Conservation (phyloP, 2,888 invertebrate genomes). For the Cetonia aurata region DNA sequence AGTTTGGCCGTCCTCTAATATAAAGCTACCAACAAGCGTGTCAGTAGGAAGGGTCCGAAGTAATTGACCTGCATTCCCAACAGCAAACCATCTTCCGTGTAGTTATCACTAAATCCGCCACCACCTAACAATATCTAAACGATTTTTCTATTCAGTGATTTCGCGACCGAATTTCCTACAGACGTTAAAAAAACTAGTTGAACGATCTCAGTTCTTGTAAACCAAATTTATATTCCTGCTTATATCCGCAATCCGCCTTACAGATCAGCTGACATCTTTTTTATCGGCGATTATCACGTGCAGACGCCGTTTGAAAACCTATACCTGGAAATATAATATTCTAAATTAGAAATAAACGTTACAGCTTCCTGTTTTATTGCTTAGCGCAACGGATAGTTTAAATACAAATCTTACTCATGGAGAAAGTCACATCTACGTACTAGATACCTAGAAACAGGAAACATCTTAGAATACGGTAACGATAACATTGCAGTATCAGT, state of each 20-base stretch:
- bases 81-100: constrained; percentile 74
- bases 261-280: constrained; percentile 56
- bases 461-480: no score
- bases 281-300: constrained; percentile 70
- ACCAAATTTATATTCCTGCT: constrained; percentile 61
- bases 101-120: constrained; percentile 64
- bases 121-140: constrained; percentile 75
- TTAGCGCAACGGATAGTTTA: no score
- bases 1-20: no score
- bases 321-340: constrained; percentile 59
- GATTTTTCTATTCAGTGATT: constrained; percentile 68
- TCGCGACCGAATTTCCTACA: constrained; percentile 73
- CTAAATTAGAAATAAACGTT: no score
- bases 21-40: constrained; percentile 72
- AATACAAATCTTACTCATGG: no score
- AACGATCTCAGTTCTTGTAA: constrained; percentile 68
- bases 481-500: no score
- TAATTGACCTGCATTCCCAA: constrained; percentile 77
- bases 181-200: constrained; percentile 69
- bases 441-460: no score
- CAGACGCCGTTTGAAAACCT: constrained; percentile 65
- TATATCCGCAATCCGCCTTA: constrained; percentile 57
- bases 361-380: no score
- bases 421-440: no score
- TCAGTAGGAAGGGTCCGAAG: constrained; percentile 79